Evolutionary conservation across 2,888 invertebrate species (phyloP), one percentile per base, ranked within the genome.

Genomic region (Eledone cirrhosa): DNA sequence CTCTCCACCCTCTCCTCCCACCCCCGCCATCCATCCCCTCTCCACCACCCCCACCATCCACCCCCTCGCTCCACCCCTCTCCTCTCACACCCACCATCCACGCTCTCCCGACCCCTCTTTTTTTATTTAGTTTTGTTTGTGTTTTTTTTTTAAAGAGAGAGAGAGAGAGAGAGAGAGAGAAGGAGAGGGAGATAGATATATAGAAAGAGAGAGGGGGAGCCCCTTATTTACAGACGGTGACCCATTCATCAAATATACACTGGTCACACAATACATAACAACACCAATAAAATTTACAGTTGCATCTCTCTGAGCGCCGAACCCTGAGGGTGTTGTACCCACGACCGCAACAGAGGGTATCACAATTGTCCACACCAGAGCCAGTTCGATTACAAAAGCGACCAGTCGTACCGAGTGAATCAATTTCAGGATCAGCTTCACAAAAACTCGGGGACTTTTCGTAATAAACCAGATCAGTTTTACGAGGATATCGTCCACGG

Each of bases 391-490:
- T 90, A 81, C 90, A 90, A 78, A 86, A 81, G 24, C 90, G 83
- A 1, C 89, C 90, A 27, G 85, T 85, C 27, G 90, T 90, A 1
- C 90, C 90, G 0, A 86, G 86, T 0, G 87, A 86, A 74, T 89
- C 88, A 1, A 88, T 82, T n/a, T 82, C 75, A 1, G 89, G 85
- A 81, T 91, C 90, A 22, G 86, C 83, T 48, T 90, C 93, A 91
- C 99, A 99, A 92, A 97, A 99, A 91, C 97, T 97, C 0, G 98
- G 98, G 22, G 97, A 97, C 84, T 95, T 95, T 88, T 98, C 97
- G 86, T 98, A 93, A 91, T 95, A 99, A 59, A 99, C 96, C 83
- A 99, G 92, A 91, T 86, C 86, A 75, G 84, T 84, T 24, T 72
- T 33, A 2, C 72, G 72, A 7, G 72, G 72, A 72, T 41, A 31